Percentiles rank a stretch among this genome's conserved stretches.
Evolutionary conservation across 1,140 invertebrate genomes (phyloP).

Genomic region (Hyposmocoma kahamanoa): DNA sequence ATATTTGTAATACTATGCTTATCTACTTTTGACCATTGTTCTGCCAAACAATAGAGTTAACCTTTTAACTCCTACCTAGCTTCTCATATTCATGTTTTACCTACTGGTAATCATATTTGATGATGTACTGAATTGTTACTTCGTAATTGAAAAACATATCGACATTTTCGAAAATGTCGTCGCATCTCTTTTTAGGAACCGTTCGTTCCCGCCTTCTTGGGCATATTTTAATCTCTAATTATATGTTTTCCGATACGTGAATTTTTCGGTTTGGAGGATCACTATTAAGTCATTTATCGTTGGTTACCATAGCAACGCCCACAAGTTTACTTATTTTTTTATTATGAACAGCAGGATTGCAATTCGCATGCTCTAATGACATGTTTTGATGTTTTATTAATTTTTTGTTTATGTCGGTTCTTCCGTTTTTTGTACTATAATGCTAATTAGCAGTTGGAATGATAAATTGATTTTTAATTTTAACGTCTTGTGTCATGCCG

Average conservation of each 20-base stretch:
- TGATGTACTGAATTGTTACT: too few relatives aligned
- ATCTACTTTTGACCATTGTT: too few relatives aligned
- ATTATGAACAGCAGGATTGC: constrained; percentile 16
- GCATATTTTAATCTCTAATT: constrained; percentile 49
- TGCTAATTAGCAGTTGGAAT: constrained; percentile 7
- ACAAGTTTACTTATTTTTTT: constrained; percentile 27
- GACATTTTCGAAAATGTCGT: too few relatives aligned
- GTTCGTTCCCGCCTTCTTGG: constrained; percentile 10
- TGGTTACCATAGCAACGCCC: constrained; percentile 54
- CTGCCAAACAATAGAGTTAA: too few relatives aligned
- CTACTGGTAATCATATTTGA: too few relatives aligned
- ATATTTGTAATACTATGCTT: too few relatives aligned
- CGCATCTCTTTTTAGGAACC: constrained; percentile 7
- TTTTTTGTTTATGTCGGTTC: neutral
- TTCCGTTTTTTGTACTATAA: neutral
- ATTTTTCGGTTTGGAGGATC: constrained; percentile 45
- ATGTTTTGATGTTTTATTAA: constrained; percentile 36
- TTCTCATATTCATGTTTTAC: too few relatives aligned
- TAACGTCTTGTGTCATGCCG: too few relatives aligned
- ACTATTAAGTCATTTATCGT: constrained; percentile 61
- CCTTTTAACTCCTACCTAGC: too few relatives aligned
- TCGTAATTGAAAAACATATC: too few relatives aligned
- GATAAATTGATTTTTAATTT: too few relatives aligned
- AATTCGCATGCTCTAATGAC: constrained; percentile 43
- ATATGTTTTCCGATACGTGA: constrained; percentile 59